Evolutionary conservation across 2,113 vertebrate species (phyloP).

Genomic region (Formicarius rufipectus): DNA sequence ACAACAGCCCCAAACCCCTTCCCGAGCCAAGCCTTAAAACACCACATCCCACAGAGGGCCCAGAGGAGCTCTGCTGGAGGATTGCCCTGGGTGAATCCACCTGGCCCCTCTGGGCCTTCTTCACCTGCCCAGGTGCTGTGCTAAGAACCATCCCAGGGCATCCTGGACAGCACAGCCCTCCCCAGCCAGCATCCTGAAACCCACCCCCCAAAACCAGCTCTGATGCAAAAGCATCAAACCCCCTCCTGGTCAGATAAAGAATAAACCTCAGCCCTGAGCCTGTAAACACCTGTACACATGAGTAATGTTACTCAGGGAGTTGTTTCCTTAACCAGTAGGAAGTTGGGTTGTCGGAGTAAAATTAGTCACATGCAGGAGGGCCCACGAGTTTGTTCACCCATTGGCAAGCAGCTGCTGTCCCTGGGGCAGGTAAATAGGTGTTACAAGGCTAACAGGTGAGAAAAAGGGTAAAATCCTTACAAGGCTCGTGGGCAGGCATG

Average conservation of each 20-base stretch:
- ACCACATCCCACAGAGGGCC: not conserved
- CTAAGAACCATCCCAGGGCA: not conserved
- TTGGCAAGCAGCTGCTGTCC: not conserved
- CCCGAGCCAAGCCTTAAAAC: not conserved
- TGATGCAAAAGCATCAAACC: not conserved
- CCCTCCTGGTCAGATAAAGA: not conserved
- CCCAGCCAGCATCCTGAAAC: not conserved
- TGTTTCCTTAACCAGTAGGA: not conserved
- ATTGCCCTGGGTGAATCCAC: not conserved
- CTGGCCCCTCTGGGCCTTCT: rapidly evolving
- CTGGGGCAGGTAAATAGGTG: not conserved
- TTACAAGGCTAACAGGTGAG: conserved; percentile 47
- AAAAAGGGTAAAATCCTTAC: conserved; percentile 20
- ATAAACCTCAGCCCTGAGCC: not conserved
- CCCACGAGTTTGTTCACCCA: not conserved
- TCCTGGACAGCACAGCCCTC: not conserved
- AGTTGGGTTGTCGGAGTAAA: not conserved
- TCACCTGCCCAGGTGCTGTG: not conserved
- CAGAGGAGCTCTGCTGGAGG: not conserved
- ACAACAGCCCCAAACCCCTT: not conserved
- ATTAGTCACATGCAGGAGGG: conserved; percentile 7
- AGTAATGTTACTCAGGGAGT: not conserved
- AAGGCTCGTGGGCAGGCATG: conserved; percentile 62
- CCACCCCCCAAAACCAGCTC: not conserved
- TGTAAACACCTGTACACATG: not conserved